Evolutionary conservation across 2,888 invertebrate species (phyloP), one percentile per base, ranked within the genome.

Genomic region (Cataglyphis rosenhaueri): DNA sequence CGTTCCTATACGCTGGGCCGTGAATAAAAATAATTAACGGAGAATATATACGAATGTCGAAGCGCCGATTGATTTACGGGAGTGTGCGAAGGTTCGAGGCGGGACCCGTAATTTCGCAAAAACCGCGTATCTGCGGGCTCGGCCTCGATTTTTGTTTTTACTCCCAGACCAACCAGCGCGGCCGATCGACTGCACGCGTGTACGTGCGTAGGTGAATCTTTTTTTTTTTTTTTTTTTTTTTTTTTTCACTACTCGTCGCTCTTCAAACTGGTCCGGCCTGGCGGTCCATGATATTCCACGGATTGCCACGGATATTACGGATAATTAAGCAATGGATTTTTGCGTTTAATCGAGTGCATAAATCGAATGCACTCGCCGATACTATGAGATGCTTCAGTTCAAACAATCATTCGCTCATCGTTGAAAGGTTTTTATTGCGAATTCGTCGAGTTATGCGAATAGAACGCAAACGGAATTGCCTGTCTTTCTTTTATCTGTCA

Each of bases 1-100:
- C 90, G 88, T 90, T 92, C 82, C 90, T 91, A 88, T 88, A 89
- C 83, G 86, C 87, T 84, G 89, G 87, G 85, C 89, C 89, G 93
- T 91, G 92, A 92, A 93, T 92, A 92, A 92, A 93, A 93, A 92
- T 92, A 91, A 93, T 93, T 93, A 93, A 91, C 92, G 92, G 85
- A 90, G 90, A 90, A 91, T 93, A 86, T 88, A 89, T 86, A 90
- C 89, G 90, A 89, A 91, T 89, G 90, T 91, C 90, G 91, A 89
- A 91, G 87, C 87, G 88, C 86, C 91, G 91, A 92, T 92, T 93
- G 92, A 92, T 93, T 92, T 93, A 92, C 91, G 91, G 88, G 91
- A 88, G 89, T 82, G 90, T 88, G 87, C 88, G 88, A 89, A 92
- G 88, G 89, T 85, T 89, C 90, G 89, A 88, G 91, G 90, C 89